A percentile compares a stretch with the other conserved stretches of the same genome.
These are phyloP conservation scores for Axis porcinus DNA, from an alignment of 2,113 vertebrate genomes.

Conservation along the genomic window DNA sequence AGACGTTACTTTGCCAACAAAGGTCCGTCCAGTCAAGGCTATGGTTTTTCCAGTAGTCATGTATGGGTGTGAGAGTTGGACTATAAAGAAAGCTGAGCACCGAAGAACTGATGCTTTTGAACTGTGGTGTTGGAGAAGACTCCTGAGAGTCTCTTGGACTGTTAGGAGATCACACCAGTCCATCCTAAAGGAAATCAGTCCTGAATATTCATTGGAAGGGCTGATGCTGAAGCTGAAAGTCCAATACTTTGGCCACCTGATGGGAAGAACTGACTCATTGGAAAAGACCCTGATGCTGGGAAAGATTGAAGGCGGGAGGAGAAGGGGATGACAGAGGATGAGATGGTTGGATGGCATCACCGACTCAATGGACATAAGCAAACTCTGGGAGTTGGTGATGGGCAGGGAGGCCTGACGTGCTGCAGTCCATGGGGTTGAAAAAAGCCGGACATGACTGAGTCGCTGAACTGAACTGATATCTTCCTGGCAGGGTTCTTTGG, in stretches of 20 bases:
- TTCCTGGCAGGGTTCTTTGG: background rate
- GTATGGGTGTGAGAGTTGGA: background rate
- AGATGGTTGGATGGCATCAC: background rate
- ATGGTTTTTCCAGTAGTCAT: background rate
- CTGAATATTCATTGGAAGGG: background rate
- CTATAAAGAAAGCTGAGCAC: background rate
- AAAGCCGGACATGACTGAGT: background rate
- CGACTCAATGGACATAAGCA: background rate
- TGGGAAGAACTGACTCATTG: background rate
- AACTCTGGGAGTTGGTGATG: background rate
- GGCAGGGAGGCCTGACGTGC: background rate
- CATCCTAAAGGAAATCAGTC: background rate
- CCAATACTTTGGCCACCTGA: background rate
- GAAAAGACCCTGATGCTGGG: background rate
- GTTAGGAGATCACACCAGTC: background rate
- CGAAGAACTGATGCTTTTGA: background rate
- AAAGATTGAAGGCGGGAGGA: background rate
- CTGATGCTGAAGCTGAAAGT: background rate
- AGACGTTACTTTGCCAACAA: background rate
- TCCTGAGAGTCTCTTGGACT: background rate
- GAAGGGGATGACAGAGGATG: accelerated
- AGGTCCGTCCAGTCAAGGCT: background rate
- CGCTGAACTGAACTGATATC: background rate
- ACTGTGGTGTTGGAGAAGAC: background rate
- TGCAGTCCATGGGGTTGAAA: background rate